These are phyloP conservation scores for Drosophila gaucha DNA, from an alignment of 2,888 invertebrate species.

Conservation along the genomic window DNA sequence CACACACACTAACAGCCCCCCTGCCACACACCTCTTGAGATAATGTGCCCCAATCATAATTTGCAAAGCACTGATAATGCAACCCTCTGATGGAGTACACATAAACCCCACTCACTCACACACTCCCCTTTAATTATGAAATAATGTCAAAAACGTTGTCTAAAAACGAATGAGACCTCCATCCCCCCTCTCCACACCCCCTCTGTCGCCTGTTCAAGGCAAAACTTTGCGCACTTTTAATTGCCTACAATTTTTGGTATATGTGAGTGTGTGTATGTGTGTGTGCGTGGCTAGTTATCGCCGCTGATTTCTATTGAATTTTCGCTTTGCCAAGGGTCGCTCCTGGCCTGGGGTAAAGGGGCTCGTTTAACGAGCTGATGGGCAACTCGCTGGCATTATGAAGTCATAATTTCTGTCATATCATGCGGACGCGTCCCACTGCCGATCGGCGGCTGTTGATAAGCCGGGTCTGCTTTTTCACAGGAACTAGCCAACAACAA, in stretches of 20 bases:
- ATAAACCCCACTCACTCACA: constrained; percentile 2
- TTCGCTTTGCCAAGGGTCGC: constrained; percentile 17
- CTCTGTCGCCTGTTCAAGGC: neutral
- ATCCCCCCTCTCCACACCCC: too few species aligned
- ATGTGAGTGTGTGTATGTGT: constrained; percentile 15
- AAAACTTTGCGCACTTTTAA: constrained; percentile 62
- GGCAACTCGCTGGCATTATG: constrained; percentile 55
- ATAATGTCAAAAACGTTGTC: constrained; percentile 61
- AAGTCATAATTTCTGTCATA: constrained; percentile 77
- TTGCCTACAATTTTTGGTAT: constrained; percentile 51
- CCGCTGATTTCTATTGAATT: constrained; percentile 56
- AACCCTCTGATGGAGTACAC: constrained; percentile 20
- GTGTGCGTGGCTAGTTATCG: constrained; percentile 49
- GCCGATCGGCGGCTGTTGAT: constrained; percentile 64
- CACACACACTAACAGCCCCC: constrained; percentile 16
- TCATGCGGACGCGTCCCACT: constrained; percentile 55
- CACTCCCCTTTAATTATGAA: constrained; percentile 64
- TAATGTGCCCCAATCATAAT: constrained; percentile 67
- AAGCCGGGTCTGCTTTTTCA: constrained; percentile 41
- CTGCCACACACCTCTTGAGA: neutral
- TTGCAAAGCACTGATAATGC: constrained; percentile 75
- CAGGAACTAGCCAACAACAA: constrained; percentile 35
- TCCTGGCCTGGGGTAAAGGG: neutral
- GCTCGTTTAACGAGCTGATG: constrained; percentile 28
- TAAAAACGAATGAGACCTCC: neutral